Conservation (phyloP, 2,888 invertebrate species). For the Morpho deidamia region DNA sequence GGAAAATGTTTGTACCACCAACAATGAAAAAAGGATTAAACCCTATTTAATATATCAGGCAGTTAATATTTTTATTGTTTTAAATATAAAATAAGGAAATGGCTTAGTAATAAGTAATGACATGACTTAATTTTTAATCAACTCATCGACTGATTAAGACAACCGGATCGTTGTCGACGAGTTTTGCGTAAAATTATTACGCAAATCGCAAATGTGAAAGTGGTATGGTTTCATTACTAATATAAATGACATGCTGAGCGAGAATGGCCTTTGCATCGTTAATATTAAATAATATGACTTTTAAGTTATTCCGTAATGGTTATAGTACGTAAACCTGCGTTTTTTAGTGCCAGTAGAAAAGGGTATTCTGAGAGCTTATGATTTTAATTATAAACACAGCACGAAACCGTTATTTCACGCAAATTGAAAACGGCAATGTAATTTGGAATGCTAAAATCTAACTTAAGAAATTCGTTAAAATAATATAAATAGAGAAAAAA, state of each 20-base stretch:
- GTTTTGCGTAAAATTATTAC: slow-evolving; percentile 22
- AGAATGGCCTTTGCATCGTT: slow-evolving; percentile 8
- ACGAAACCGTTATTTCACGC: too few relatives aligned
- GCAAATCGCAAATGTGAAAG: slow-evolving; percentile 24
- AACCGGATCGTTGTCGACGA: slow-evolving; percentile 12
- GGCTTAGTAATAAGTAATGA: too few relatives aligned
- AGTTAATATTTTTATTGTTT: background rate
- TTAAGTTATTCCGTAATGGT: background rate
- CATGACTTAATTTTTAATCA: background rate
- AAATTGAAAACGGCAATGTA: too few relatives aligned
- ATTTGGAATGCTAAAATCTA: too few relatives aligned
- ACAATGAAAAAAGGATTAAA: too few relatives aligned
- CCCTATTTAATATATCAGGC: too few relatives aligned
- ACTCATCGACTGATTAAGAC: slow-evolving; percentile 3
- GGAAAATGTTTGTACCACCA: too few relatives aligned
- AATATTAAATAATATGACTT: background rate
- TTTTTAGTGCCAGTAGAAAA: too few relatives aligned
- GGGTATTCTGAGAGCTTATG: too few relatives aligned
- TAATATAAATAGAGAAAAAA: too few relatives aligned
- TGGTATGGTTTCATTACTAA: slow-evolving; percentile 14
- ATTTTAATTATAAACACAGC: too few relatives aligned
- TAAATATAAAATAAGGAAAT: background rate
- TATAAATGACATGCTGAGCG: slow-evolving; percentile 10
- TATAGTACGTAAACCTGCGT: background rate
- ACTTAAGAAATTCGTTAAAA: too few relatives aligned